Base-by-base conservation (phyloP, 1,140 invertebrate species). In the Arctopsyche grandis region DNA sequence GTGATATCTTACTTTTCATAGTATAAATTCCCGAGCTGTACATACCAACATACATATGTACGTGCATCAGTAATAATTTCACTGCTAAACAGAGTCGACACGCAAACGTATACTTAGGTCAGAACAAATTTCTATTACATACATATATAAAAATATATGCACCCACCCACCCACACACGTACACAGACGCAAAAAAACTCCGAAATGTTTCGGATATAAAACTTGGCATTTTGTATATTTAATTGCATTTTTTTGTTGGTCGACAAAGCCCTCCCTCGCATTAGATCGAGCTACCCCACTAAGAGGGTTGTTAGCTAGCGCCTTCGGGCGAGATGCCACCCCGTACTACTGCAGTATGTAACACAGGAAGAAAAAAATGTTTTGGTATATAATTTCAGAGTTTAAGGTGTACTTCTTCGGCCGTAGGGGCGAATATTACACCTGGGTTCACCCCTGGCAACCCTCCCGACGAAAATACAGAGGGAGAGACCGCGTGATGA, bases 341-440 rank as follows among this genome's bases (percentile, higher is more conserved):
- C 60, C 19, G 10, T 24, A 71, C 43, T 29, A 71, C 69, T 46
- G 38, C 24, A 5, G 52, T n/a, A 56, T 16, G 19, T 56, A 56
- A 16, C 19, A 10, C 52, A 16, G 14, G 52, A 24, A 24, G 24
- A 9, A 14, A 74, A 74, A 74, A 73, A 74, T 56, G 43, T 48
- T 56, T n/a, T 14, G 71, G 71, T 74, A 46, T 19, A 48, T 74
- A 74, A 74, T 74, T 56, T 74, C 71, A 46, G 22, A 58, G 71
- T 58, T 38, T 58, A 74, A 74, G 71, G 71, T 74, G 52, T 29
- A 74, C 21, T 9, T 46, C 16, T 46, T 71, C 69, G 29, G 21
- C 24, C 9, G 24, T 5, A 9, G 38, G 69, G 69, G 38, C 16
- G 60, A 71, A 24, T 46, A 29, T 46, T 71, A 71, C 69, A 71